A percentile compares a stretch with the other conserved stretches of the same genome.
phyloP scores from a whole-genome alignment of 1,140 invertebrate genomes.

The Eueides isabella region DNA sequence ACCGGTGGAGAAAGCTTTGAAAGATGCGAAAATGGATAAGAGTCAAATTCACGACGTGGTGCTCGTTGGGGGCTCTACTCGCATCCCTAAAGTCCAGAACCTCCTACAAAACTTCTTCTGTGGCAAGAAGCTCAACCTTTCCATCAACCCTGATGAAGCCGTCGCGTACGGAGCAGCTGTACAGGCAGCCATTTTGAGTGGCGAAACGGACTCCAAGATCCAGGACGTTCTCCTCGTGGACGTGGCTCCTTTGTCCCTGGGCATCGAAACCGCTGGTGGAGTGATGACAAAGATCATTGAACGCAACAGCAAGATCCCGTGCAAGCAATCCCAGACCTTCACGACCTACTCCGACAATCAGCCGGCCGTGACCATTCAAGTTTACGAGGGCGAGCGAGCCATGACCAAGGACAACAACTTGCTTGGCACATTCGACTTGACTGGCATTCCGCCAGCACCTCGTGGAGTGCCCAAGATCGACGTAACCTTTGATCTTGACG shows the following conservation, averaged over 20 bases:
- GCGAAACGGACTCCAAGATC: conserved; percentile 82
- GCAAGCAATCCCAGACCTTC: conserved; percentile 85
- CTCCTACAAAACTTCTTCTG: conserved; percentile 80
- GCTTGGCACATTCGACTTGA: conserved; percentile 90
- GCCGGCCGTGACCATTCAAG: conserved; percentile 85
- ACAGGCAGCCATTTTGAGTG: conserved; percentile 78
- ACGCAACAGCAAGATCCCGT: conserved; percentile 84
- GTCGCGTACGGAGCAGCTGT: conserved; percentile 81
- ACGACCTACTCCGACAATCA: conserved; percentile 88
- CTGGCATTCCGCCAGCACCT: conserved; percentile 69
- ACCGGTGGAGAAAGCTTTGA: conserved; percentile 84
- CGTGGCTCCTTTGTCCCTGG: conserved; percentile 83
- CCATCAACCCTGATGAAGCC: conserved; percentile 81
- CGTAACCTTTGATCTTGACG: conserved; percentile 87
- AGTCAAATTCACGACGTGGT: conserved; percentile 86
- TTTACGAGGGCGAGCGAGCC: conserved; percentile 58
- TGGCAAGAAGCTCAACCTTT: conserved; percentile 81
- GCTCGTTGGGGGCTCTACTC: conserved; percentile 87
- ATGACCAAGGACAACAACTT: conserved; percentile 91
- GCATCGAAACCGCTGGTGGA: conserved; percentile 84
- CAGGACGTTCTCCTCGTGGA: conserved; percentile 83
- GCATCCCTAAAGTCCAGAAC: conserved; percentile 83
- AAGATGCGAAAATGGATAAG: conserved; percentile 88
- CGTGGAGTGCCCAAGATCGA: conserved; percentile 90
- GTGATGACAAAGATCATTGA: conserved; percentile 86